These are phyloP conservation scores for Cirrhinus mrigala DNA, from an alignment of 2,797 vertebrate species.

Conservation along the genomic window DNA sequence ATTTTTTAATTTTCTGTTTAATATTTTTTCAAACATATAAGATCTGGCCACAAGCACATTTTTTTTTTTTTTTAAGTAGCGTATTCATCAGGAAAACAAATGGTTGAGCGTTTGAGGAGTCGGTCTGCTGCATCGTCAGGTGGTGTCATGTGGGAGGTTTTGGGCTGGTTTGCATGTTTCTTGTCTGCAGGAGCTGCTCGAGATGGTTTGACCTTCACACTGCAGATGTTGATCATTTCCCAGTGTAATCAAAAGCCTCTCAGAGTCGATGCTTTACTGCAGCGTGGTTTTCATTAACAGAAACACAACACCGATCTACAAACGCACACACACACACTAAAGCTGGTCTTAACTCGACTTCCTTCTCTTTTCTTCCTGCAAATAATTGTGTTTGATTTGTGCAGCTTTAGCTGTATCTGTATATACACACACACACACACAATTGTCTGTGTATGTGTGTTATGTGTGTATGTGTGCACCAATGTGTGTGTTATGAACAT, in stretches of 20 bases:
- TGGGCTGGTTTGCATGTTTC: neutral
- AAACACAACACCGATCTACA: slow-evolving; percentile 58
- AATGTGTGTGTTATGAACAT: neutral
- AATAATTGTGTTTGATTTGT: slow-evolving; percentile 33
- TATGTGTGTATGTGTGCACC: neutral
- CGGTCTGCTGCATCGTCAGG: neutral
- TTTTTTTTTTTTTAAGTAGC: no score
- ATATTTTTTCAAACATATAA: no score
- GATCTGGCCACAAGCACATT: no score
- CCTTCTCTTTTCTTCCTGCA: slow-evolving; percentile 12
- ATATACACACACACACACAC: neutral
- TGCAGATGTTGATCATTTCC: slow-evolving; percentile 64
- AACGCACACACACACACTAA: neutral
- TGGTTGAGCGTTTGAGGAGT: neutral
- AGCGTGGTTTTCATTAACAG: slow-evolving; percentile 71
- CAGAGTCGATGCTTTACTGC: slow-evolving; percentile 60
- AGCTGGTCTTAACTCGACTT: slow-evolving; percentile 2
- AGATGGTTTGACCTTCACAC: slow-evolving; percentile 71
- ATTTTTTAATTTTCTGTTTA: no score
- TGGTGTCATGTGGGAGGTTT: neutral
- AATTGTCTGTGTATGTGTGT: no score
- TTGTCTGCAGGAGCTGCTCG: slow-evolving; percentile 53
- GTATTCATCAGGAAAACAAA: no score
- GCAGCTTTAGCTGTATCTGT: neutral
- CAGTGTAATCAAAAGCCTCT: slow-evolving; percentile 68